Evolutionary conservation across 2,113 vertebrate genomes (phyloP).

Genomic region (Andinoacara biseriatus): DNA sequence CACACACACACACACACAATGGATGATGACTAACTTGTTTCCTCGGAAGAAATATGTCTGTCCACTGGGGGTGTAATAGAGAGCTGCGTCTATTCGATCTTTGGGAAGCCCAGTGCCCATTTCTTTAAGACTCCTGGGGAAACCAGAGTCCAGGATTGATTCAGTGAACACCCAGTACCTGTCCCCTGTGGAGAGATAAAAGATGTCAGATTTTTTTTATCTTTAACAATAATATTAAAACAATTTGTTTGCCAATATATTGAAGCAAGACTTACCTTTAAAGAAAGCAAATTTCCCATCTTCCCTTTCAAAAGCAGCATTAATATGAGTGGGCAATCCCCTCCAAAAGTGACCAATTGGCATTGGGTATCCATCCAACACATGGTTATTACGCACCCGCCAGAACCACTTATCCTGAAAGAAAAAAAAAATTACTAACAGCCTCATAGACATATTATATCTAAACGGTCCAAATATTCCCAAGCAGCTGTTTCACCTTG

Average conservation of each 20-base stretch:
- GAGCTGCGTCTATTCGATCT: constrained; percentile 88
- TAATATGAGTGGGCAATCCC: constrained; percentile 84
- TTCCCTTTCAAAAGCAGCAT: constrained; percentile 89
- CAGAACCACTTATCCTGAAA: constrained; percentile 89
- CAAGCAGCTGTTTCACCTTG: constrained; percentile 78
- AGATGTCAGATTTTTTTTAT: neutral
- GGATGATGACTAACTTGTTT: constrained; percentile 83
- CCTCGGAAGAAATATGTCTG: constrained; percentile 91
- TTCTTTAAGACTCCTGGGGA: constrained; percentile 84
- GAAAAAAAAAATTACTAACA: neutral
- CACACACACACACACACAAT: neutral
- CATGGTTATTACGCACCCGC: constrained; percentile 86
- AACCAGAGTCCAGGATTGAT: constrained; percentile 84
- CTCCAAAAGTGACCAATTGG: constrained; percentile 93
- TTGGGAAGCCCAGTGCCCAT: constrained; percentile 87
- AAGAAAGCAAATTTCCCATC: constrained; percentile 94
- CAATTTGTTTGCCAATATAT: neutral
- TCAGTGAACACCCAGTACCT: constrained; percentile 91
- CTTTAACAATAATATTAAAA: neutral
- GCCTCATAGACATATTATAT: neutral
- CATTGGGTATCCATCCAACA: constrained; percentile 91
- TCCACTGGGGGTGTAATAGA: constrained; percentile 88
- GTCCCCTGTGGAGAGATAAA: constrained; percentile 77
- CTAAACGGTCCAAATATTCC: neutral
- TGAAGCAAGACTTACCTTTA: constrained; percentile 80